Evolutionary conservation across 2,888 invertebrate species (phyloP).

Genomic region (Pristionchus fissidentatus): DNA sequence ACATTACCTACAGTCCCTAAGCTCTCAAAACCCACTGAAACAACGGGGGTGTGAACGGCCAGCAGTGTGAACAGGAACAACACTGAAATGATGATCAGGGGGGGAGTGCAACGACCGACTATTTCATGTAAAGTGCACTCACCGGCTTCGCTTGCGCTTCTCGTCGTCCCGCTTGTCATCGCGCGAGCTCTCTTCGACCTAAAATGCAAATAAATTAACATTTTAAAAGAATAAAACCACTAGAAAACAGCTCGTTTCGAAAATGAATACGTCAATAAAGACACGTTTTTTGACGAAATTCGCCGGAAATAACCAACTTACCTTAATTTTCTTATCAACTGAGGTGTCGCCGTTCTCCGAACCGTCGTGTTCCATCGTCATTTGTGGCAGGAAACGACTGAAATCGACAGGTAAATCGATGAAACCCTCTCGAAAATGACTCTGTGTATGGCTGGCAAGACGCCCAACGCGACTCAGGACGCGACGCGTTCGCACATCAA

Average conservation of each 20-base stretch:
- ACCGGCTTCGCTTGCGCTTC: slow-evolving; percentile 41
- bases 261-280: too few relatives aligned
- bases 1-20: slow-evolving; percentile 14
- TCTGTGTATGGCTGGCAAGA: too few relatives aligned
- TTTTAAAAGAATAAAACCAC: background rate
- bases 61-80: slow-evolving; percentile 32
- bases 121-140: background rate
- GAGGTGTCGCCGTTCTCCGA: slow-evolving; percentile 27
- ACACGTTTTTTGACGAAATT: background rate
- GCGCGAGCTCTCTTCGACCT: background rate
- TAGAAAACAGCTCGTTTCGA: too few relatives aligned
- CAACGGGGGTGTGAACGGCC: slow-evolving; percentile 8
- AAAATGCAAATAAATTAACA: background rate
- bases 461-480: background rate
- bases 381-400: background rate
- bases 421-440: slow-evolving; percentile 24
- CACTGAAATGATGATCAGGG: slow-evolving; percentile 38
- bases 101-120: background rate
- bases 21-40: background rate
- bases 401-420: background rate
- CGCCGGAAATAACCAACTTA: background rate
- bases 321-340: slow-evolving; percentile 18
- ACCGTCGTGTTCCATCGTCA: slow-evolving; percentile 35
- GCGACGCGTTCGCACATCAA: background rate
- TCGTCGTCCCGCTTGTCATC: slow-evolving; percentile 23